A percentile compares a stretch with the other conserved stretches of the same genome.
phyloP scores from a whole-genome alignment of 1,140 invertebrate genomes.

The Aphelinus atriplicis region DNA sequence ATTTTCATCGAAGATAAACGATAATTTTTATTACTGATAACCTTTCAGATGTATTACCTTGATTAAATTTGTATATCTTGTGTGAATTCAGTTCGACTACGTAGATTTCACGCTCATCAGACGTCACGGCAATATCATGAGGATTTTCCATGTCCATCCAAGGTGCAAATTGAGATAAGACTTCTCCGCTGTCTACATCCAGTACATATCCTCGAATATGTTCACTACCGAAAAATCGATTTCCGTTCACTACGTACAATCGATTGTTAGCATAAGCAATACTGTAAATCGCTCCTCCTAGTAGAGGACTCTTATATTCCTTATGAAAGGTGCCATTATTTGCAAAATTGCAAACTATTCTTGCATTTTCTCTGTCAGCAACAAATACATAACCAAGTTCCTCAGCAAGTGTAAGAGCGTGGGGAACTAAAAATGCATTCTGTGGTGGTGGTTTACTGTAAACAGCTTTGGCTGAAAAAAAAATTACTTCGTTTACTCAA shows the following conservation, averaged over 20 bases:
- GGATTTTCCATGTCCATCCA: conserved; percentile 73
- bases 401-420: conserved; percentile 83
- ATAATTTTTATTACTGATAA: too few species aligned
- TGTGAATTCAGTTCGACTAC: conserved; percentile 78
- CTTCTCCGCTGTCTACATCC: conserved; percentile 69
- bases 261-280: conserved; percentile 72
- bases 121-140: conserved; percentile 78
- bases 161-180: conserved; percentile 73
- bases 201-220: conserved; percentile 76
- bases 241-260: conserved; percentile 60
- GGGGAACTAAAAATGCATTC: conserved; percentile 80
- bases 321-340: conserved; percentile 73
- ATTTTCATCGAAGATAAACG: too few species aligned
- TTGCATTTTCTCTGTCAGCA: conserved; percentile 91
- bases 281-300: conserved; percentile 76
- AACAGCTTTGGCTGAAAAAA: conserved; percentile 21
- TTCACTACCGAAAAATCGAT: conserved; percentile 31
- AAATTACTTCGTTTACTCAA: neutral
- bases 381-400: conserved; percentile 81
- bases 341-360: conserved; percentile 81
- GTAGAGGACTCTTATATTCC: conserved; percentile 68
- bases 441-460: conserved; percentile 54
- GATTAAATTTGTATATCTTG: conserved; percentile 73
- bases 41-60: conserved; percentile 49
- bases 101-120: conserved; percentile 76